These are phyloP conservation scores for Trogon surrucura DNA, from an alignment of 2,113 vertebrate genomes.

Conservation along the genomic window DNA sequence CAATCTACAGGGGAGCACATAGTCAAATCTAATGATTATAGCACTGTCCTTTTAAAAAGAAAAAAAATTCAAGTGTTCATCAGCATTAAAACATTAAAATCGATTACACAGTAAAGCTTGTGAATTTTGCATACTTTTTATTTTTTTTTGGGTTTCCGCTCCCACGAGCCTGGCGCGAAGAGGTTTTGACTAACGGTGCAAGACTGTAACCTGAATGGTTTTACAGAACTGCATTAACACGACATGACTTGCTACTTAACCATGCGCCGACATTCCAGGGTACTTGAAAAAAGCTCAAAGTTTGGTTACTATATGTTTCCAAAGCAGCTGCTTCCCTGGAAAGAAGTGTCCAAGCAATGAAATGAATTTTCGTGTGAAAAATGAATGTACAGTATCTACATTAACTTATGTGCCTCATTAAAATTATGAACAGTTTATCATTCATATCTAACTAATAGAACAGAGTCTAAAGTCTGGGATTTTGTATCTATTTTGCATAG, in stretches of 20 bases:
- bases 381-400: slow-evolving; percentile 18
- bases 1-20: neutral
- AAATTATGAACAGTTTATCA: slow-evolving; percentile 1
- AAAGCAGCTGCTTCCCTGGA: neutral
- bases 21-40: neutral
- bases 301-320: neutral
- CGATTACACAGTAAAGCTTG: neutral
- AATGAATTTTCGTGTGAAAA: neutral
- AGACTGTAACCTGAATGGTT: neutral
- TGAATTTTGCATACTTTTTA: neutral
- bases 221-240: neutral
- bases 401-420: slow-evolving; percentile 34
- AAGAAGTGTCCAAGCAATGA: neutral
- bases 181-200: neutral
- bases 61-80: neutral
- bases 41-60: neutral
- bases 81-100: neutral
- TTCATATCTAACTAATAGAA: neutral
- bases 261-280: neutral
- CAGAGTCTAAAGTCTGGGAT: neutral
- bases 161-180: neutral
- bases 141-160: neutral
- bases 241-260: neutral
- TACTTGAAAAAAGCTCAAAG: neutral
- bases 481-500: slow-evolving; percentile 37